Base-by-base conservation (phyloP, 2,113 vertebrate genomes). In the Dicerorhinus sumatrensis region DNA sequence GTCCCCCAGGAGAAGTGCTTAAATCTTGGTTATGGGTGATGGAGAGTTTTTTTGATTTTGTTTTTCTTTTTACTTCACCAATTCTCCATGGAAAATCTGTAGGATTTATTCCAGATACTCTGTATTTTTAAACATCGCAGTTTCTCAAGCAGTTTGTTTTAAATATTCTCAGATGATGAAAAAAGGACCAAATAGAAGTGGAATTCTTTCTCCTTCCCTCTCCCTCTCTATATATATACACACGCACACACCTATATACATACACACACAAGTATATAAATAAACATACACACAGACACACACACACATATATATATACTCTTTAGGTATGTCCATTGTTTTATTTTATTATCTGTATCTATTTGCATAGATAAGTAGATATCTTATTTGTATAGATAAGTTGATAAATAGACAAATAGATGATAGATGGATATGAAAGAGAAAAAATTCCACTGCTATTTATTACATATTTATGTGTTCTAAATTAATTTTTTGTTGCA, bases 101-200 rank as follows among this genome's bases (percentile, higher is more conserved):
- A 27, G 1, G 3, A 46, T 20, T 84, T 94, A 16, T 65, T 54
- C 27, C 33, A 75, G 20, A 70, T 27, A 46, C 5, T 54, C 31
- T 73, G 3, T 56, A 20, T 69, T 69, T 91, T 94, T 85, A 82
- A 81, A 75, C 20, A 85, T 81, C 7, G 39, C 0, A n/a, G 12
- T 65, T 94, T 92, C 33, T 31, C 23, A 80, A 88, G 46, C 33
- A 69, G 23, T 91, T 3, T 92, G 31, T 25, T 89, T 91, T 56
- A 6, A 85, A 56, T 11, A 75, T n/a, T 96, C 84, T 88, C 56
- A 79, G 33, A 48, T 95, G 54, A 21, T 70, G 4, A 33, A 65
- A 76, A 92, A 46, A 63, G 17, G 48, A 93, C 31, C 21, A 69
- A 69, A 83, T 13, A 54, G 11, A 94, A 84, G 17, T 87, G 4